Base-by-base conservation (phyloP, 2,113 vertebrate species). In the Todiramphus chloris region DNA sequence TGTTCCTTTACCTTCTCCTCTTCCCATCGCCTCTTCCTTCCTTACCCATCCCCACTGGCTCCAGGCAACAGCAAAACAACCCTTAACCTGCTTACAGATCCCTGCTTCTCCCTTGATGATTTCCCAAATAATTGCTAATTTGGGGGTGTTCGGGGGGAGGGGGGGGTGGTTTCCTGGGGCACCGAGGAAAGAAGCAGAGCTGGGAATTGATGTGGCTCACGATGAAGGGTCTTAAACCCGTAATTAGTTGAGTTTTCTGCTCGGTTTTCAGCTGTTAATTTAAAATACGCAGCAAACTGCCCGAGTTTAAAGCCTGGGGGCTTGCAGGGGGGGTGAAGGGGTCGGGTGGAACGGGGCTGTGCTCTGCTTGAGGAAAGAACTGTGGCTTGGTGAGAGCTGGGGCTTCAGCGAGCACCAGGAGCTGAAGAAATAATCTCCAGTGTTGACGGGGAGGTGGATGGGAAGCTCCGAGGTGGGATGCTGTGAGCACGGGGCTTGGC, bases 41-140 rank as follows among this genome's bases (percentile, higher is more conserved):
- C 46, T 39, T 87, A 35, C 51, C 51, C 2, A 1, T 78, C 62
- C 56, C 67, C 2, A 0, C 74, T 28, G 70, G 74, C 43, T 11
- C n/a, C 12, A 24, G 35, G 39, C 0, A 10, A 76, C 48, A 51
- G 11, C 44, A 67, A 21, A 63, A 4, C 12, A 44, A 10, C 37
- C 60, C 72, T 68, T 10, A 15, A 9, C 56, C 30, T 53, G 50
- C 84, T 70, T 70, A 16, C 75, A 53, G 50, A 37, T 60, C 75
- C 35, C 24, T 5, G 10, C 8, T 74, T 19, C 21, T 55, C 41
- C 24, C 64, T 31, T 27, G 63, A 79, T 55, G 46, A 3, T 72
- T 91, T 77, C 63, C 76, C n/a, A 37, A 43, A 27, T 81, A 81
- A 94, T 91, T 78, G 37, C 83, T 70, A 63, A 94, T 92, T 92